Percentiles rank a stretch among this genome's conserved stretches.
These are phyloP conservation scores for Nannoperca obscura DNA, from an alignment of 2,797 vertebrate genomes.

Conservation along the genomic window DNA sequence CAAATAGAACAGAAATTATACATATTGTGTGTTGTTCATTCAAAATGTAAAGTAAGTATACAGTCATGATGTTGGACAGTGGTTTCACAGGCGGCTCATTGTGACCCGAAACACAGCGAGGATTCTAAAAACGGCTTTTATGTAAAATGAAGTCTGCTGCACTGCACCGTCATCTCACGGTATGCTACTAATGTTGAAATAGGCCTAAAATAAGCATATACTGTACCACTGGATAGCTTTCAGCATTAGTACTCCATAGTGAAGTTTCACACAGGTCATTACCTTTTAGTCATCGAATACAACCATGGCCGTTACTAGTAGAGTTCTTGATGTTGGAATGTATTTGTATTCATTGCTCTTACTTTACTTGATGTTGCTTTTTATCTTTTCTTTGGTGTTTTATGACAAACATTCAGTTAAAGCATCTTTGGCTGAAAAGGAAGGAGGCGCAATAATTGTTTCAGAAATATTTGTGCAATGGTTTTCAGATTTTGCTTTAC, in stretches of 20 bases:
- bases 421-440: constrained; percentile 51
- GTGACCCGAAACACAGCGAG: constrained; percentile 30
- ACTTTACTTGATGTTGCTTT: constrained; percentile 60
- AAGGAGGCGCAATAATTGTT: constrained; percentile 52
- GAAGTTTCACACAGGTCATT: constrained; percentile 54
- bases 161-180: constrained; percentile 60
- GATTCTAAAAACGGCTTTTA: constrained; percentile 53
- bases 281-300: constrained; percentile 55
- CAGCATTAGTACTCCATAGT: constrained; percentile 58
- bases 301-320: constrained; percentile 48
- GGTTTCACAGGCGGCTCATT: constrained; percentile 34
- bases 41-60: constrained; percentile 48
- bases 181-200: constrained; percentile 65
- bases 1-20: constrained; percentile 41
- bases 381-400: constrained; percentile 63
- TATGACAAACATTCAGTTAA: constrained; percentile 38
- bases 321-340: constrained; percentile 75
- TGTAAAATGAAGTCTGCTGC: constrained; percentile 57
- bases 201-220: constrained; percentile 55
- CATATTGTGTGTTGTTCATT: constrained; percentile 40
- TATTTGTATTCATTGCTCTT: constrained; percentile 65
- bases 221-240: constrained; percentile 50
- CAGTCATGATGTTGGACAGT: constrained; percentile 44
- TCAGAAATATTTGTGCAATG: constrained; percentile 75
- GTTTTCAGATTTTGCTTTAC: constrained; percentile 71